Evolutionary conservation across 2,113 vertebrate species (phyloP), one percentile per base, ranked within the genome.

Genomic region (Calyptomena viridis): DNA sequence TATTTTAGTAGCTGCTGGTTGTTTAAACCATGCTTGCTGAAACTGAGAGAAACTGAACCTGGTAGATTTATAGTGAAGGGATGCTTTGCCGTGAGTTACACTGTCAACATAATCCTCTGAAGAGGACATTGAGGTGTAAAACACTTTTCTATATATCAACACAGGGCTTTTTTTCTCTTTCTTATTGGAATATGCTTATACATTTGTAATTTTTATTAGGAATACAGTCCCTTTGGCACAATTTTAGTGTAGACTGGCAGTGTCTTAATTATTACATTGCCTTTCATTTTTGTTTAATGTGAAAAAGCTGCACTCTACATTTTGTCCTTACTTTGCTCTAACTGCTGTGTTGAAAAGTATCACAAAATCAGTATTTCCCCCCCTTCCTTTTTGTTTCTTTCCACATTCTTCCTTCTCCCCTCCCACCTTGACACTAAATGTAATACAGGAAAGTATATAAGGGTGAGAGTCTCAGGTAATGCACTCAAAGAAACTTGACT

Each of bases 61-160:
- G 1, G 47, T 33, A 30, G 37, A 28, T 73, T 84, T 80, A 87
- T 69, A 76, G 66, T 46, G 88, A 89, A 85, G 89, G 67, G 89
- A 96, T 97, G 95, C 88, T 96, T 96, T 93, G 84, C 91, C 73
- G 63, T 89, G 90, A 92, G 80, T 84, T 86, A 85, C 7, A 72
- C 52, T 89, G 87, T 67, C 95, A 90, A 60, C 30, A 27, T 42
- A 42, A 63, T 42, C 40, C 82, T 87, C 69, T 66, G 84, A 87
- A 87, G 56, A 94, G 79, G 78, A 85, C n/a, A 27, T 5, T 75
- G 52, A 68, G 79, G 62, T 42, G 76, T 71, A 74, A 90, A 88
- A 67, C 35, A 89, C 16, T 75, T 95, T 47, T 27, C 76, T 92
- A 94, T 59, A 87, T 92, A 84, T 37, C 12, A n/a, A 88, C 90